A percentile compares a stretch with the other conserved stretches of the same genome.
These are phyloP conservation scores for Pocillopora meandrina DNA, from an alignment of 92 coral and sea anemone genomes.

Conservation along the genomic window DNA sequence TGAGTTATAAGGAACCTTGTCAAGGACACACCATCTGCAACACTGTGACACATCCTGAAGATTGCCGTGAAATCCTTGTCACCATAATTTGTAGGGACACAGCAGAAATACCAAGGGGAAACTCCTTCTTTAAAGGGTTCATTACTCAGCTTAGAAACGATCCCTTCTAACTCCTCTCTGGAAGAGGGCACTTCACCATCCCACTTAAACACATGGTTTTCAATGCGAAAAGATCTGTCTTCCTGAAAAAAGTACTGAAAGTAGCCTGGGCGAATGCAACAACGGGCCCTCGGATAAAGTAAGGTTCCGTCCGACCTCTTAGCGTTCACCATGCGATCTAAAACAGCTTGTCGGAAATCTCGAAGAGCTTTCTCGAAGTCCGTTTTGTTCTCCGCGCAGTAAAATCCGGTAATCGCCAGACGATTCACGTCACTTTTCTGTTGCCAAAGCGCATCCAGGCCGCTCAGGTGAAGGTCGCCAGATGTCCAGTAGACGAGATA, in stretches of 20 bases:
- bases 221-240: conserved; percentile 66
- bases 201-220: conserved; percentile 77
- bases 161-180: conserved; percentile 72
- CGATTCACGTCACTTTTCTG: conserved; percentile 72
- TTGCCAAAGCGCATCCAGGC: conserved; percentile 87
- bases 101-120: conserved; percentile 82
- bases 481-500: conserved; percentile 33
- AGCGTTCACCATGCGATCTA: conserved; percentile 64
- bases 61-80: conserved; percentile 50
- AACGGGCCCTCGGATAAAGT: conserved; percentile 59
- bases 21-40: conserved; percentile 90
- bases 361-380: conserved; percentile 51
- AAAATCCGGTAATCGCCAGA: conserved; percentile 57
- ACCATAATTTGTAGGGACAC: conserved; percentile 70
- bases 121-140: conserved; percentile 59
- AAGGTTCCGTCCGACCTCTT: conserved; percentile 61
- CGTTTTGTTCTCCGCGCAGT: conserved; percentile 33
- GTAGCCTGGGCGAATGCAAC: conserved; percentile 69
- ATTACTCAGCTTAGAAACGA: conserved; percentile 66
- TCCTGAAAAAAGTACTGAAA: conserved; percentile 91
- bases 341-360: conserved; percentile 49
- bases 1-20: conserved; percentile 60
- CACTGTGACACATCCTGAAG: conserved; percentile 71
- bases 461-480: conserved; percentile 61
- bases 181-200: conserved; percentile 76